Evolutionary conservation across 1,140 invertebrate species (phyloP).

Genomic region (Conus betulinus): DNA sequence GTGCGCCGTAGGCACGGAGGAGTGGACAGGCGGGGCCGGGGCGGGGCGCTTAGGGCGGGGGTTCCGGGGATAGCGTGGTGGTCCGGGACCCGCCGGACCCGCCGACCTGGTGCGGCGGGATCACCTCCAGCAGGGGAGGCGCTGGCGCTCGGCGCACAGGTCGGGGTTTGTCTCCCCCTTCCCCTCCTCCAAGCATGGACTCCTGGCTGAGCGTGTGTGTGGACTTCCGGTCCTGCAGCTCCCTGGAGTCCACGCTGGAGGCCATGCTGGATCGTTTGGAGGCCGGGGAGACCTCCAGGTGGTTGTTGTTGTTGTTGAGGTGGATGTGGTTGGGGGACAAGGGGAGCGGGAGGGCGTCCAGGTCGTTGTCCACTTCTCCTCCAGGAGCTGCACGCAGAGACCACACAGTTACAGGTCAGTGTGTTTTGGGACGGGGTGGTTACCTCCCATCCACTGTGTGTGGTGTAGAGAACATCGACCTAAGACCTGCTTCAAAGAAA

Average conservation of each 20-base stretch:
- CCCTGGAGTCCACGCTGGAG: slow-evolving; percentile 2
- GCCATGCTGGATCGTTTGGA: slow-evolving; percentile 3
- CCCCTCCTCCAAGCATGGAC: slow-evolving; percentile 2
- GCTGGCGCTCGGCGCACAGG: slow-evolving; percentile 16
- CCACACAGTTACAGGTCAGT: too few species aligned
- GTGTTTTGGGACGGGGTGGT: too few species aligned
- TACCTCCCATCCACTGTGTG: too few species aligned
- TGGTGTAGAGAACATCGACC: too few species aligned
- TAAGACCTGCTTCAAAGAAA: too few species aligned
- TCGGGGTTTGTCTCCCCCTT: not conserved
- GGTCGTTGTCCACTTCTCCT: not conserved
- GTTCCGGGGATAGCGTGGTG: slow-evolving; percentile 23
- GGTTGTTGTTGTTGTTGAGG: not conserved
- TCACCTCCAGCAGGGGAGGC: not conserved
- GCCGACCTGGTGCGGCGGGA: too few species aligned
- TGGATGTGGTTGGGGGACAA: not conserved
- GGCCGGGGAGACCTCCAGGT: not conserved
- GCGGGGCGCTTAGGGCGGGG: slow-evolving; percentile 24
- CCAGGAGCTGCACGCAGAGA: not conserved
- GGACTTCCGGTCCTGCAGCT: not conserved
- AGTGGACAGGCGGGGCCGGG: slow-evolving; percentile 16
- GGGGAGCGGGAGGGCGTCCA: slow-evolving; percentile 1
- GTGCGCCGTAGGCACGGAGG: not conserved
- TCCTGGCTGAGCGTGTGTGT: slow-evolving; percentile 6
- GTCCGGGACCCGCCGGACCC: not conserved